Conservation (phyloP, 1,140 invertebrate genomes). For the Rhizoglyphus robini region DNA sequence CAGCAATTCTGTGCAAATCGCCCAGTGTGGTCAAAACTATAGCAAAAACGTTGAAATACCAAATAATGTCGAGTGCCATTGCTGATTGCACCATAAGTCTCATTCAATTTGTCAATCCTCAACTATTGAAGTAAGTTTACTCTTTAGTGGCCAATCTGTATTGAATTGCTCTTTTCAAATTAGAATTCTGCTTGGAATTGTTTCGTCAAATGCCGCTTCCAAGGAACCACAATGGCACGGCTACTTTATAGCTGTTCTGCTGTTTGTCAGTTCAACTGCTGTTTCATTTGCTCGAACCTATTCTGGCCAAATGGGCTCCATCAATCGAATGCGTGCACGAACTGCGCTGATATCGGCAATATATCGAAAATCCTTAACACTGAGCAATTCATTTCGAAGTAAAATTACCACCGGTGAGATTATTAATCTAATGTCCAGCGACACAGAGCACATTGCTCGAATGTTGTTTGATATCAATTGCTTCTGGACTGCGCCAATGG, state of each 20-base stretch:
- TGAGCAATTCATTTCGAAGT: too few species aligned
- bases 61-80: slow-evolving; percentile 64
- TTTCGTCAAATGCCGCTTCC: too few species aligned
- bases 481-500: slow-evolving; percentile 22
- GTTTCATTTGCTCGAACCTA: background rate
- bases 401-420: background rate
- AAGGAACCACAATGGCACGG: background rate
- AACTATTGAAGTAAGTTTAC: slow-evolving; percentile 43
- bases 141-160: slow-evolving; percentile 46
- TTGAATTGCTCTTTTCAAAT: too few species aligned
- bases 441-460: background rate
- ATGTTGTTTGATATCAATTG: slow-evolving; percentile 21
- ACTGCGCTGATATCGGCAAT: background rate
- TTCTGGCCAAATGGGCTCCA: background rate
- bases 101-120: slow-evolving; percentile 73
- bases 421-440: background rate
- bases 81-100: slow-evolving; percentile 66
- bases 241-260: background rate
- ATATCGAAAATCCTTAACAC: background rate
- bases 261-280: background rate
- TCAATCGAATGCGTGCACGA: background rate
- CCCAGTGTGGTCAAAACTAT: slow-evolving; percentile 32
- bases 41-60: slow-evolving; percentile 56
- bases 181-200: too few species aligned
- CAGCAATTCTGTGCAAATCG: too few species aligned